A percentile compares a stretch with the other conserved stretches of the same genome.
Conservation (phyloP, 2,888 invertebrate species). For the Hofmannophila pseudospretella region DNA sequence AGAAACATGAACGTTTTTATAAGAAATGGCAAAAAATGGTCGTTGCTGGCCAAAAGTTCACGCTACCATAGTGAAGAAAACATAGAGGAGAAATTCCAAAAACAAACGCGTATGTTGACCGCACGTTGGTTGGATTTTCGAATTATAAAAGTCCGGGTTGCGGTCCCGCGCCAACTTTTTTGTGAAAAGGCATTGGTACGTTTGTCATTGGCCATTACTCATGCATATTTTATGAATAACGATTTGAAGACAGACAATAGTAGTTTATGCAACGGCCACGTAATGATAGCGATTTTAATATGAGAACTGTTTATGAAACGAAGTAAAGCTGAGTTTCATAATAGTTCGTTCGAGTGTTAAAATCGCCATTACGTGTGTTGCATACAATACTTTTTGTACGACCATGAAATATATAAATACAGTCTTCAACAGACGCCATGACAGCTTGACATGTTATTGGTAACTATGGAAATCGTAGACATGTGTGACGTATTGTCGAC, state of each 20-base stretch:
- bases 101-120: neutral
- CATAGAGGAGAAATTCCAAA: slow-evolving; percentile 7
- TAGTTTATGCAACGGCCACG: neutral
- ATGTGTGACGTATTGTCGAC: no score
- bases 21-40: slow-evolving; percentile 29
- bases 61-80: slow-evolving; percentile 4
- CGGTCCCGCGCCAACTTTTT: slow-evolving; percentile 31
- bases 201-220: slow-evolving; percentile 13
- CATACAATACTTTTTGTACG: no score
- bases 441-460: no score
- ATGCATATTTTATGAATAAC: neutral
- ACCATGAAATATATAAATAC: no score
- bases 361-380: no score
- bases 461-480: no score
- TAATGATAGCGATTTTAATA: no score
- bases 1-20: slow-evolving; percentile 35
- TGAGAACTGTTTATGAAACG: no score
- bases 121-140: slow-evolving; percentile 4
- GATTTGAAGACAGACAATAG: neutral
- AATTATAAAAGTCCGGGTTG: slow-evolving; percentile 15
- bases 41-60: slow-evolving; percentile 6
- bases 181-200: slow-evolving; percentile 25
- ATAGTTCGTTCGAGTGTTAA: no score
- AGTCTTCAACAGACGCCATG: no score
- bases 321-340: no score